phyloP scores from a whole-genome alignment of 2,888 invertebrate species.

The Pelosia muscerda region DNA sequence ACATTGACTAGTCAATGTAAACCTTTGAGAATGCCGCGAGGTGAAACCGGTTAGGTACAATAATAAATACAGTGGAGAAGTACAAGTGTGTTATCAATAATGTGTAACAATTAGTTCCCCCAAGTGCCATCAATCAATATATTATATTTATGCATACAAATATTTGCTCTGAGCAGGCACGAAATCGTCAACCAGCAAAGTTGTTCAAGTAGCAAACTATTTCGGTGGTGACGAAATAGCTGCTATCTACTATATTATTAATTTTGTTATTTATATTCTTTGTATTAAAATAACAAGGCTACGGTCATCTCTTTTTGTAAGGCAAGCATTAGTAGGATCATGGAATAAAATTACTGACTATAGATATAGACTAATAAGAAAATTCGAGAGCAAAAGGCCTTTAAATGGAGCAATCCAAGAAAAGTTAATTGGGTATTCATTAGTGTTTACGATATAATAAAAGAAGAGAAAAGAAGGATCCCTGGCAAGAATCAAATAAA shows the following conservation, averaged over 20 bases:
- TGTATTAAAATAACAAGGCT: background rate
- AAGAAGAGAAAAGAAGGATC: slow-evolving; percentile 3
- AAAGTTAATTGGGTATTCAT: slow-evolving; percentile 9
- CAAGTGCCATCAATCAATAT: no score
- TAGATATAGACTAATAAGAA: no score
- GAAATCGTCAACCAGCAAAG: background rate
- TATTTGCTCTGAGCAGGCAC: background rate
- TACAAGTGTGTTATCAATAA: no score
- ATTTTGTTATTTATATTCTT: background rate
- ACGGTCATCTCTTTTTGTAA: background rate
- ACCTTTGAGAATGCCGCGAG: no score
- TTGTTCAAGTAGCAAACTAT: no score
- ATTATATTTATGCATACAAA: background rate
- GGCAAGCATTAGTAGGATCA: background rate
- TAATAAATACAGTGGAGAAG: no score
- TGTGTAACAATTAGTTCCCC: no score
- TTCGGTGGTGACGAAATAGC: no score
- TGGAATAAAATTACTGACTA: no score
- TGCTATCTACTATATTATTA: background rate
- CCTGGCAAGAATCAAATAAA: slow-evolving; percentile 10
- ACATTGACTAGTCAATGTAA: no score
- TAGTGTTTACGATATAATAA: slow-evolving; percentile 14
- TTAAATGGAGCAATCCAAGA: slow-evolving; percentile 3
- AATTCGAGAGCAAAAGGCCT: background rate
- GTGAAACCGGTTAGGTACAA: no score